Base-by-base conservation (phyloP, 2,888 invertebrate genomes). In the Caenorhabditis sp. region DNA sequence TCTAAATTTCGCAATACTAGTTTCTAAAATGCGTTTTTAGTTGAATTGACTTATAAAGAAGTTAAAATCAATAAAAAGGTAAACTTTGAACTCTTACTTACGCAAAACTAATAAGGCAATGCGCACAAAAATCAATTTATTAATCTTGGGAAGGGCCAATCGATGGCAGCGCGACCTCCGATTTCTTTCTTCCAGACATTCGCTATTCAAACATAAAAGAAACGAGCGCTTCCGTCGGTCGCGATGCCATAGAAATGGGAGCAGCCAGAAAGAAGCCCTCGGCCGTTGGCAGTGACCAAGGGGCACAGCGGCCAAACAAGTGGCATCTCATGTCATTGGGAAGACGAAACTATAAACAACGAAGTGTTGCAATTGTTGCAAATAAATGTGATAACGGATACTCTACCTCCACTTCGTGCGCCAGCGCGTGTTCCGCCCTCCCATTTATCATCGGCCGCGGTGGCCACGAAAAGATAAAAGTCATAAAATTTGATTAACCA, bases 191-290 rank as follows among this genome's bases (percentile, higher is more conserved):
- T 48, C 37, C 26, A 48, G 53, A 24, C 22, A 39, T 53, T 39
- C 24, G 22, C 32, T 61, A 32, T 48, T 48, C 48, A 61, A 26
- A 61, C 37, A 43, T 30, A 43, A 50, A 62, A 43, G 24, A 46
- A 46, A 24, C 45, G 37, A 58, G 58, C 26, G 3, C 8, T 59
- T 46, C 35, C 26, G 46, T 27, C 53, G 43, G 27, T 11, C 41
- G 52, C 52, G 53, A 53, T 63, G 52, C 45, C 63, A 63, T 53
- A 63, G 62, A 63, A 63, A 63, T 63, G 32, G 15, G 48, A 37
- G 59, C 32, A 46, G 32, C 24, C 4, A 48, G 30, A 15, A 48
- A 27, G 27, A 48, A 27, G 27, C 48, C 27, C 26, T 48, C 48
- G 48, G 26, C 27, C 15, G 35, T 48, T 15, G 17, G 24, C 39